A percentile compares a stretch with the other conserved stretches of the same genome.
phyloP scores from a whole-genome alignment of 2,113 vertebrate species.

The Sapayoa aenigma region DNA sequence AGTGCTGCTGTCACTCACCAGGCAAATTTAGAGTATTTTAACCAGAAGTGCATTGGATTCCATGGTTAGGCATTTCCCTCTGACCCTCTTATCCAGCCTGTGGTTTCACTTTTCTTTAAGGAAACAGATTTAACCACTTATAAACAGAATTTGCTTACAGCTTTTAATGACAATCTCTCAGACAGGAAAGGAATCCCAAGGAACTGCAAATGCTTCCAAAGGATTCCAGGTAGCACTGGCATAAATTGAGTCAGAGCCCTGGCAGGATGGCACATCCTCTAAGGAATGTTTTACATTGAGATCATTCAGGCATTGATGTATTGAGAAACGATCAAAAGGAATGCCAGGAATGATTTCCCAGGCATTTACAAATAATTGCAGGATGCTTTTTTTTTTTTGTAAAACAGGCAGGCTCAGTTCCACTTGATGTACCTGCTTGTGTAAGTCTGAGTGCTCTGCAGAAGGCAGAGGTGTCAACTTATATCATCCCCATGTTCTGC shows the following conservation, averaged over 20 bases:
- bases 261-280: neutral
- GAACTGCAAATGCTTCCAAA: neutral
- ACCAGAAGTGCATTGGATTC: neutral
- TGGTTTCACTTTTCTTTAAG: neutral
- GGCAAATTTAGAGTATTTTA: neutral
- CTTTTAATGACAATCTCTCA: neutral
- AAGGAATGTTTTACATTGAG: neutral
- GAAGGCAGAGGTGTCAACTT: neutral
- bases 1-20: conserved; percentile 11
- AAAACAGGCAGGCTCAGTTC: neutral
- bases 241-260: neutral
- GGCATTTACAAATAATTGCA: neutral
- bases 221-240: neutral
- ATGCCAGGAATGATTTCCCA: neutral
- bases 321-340: neutral
- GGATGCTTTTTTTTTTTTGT: neutral
- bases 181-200: neutral
- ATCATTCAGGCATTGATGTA: neutral
- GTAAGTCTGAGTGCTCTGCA: neutral
- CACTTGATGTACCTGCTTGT: neutral
- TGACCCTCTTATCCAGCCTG: neutral
- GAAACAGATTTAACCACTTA: neutral
- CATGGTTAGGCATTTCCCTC: neutral
- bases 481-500: neutral
- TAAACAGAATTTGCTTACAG: neutral